Evolutionary conservation across 2,888 invertebrate species (phyloP).

Genomic region (Sesamia inferens): DNA sequence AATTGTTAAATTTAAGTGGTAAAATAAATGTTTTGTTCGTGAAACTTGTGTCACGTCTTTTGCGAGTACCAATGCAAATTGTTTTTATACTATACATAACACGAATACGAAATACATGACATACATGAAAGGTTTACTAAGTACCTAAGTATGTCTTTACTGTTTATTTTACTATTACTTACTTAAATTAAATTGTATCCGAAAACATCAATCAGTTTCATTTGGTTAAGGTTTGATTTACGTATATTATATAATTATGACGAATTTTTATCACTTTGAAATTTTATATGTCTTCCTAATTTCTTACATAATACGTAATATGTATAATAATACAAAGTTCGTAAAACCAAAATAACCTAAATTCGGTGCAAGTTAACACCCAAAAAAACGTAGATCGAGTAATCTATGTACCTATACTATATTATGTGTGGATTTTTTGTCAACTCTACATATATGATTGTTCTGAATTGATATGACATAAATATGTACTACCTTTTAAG

Average conservation of each 20-base stretch:
- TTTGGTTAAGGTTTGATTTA: no score
- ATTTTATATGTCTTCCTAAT: background rate
- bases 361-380: background rate
- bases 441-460: background rate
- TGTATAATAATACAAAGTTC: background rate
- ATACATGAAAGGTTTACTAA: background rate
- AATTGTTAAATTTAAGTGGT: background rate
- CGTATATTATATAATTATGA: no score
- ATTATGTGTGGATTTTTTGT: background rate
- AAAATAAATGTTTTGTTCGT: background rate
- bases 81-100: background rate
- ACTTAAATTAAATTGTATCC: no score
- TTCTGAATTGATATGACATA: background rate
- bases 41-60: background rate
- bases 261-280: background rate
- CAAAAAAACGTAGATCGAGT: constrained; percentile 12
- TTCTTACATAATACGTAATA: background rate
- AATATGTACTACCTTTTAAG: background rate
- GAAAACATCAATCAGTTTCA: no score
- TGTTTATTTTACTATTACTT: no score
- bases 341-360: constrained; percentile 24
- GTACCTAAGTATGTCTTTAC: background rate
- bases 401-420: background rate
- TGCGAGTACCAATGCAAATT: background rate
- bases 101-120: background rate